These are phyloP conservation scores for Sceloporus undulatus DNA, from an alignment of 2,113 vertebrate genomes.

Conservation along the genomic window DNA sequence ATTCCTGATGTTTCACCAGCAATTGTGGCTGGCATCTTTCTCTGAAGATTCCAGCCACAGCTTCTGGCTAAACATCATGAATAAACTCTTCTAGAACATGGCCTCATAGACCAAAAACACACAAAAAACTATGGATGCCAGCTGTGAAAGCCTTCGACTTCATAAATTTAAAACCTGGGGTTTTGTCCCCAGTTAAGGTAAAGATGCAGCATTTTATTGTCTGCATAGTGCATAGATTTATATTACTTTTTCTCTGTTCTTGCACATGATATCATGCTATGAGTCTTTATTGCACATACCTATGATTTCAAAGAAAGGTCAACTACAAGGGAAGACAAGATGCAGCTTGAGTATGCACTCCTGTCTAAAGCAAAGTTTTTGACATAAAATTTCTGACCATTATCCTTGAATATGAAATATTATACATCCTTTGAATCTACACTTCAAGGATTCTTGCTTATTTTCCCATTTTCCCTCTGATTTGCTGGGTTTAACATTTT, in stretches of 20 bases:
- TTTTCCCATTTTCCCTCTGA: background rate
- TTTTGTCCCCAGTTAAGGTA: background rate
- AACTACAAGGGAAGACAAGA: background rate
- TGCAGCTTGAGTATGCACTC: too few relatives aligned
- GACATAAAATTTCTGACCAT: background rate
- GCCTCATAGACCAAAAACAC: too few relatives aligned
- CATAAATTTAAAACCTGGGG: too few relatives aligned
- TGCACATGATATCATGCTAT: background rate
- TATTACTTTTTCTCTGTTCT: background rate
- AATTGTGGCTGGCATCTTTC: too few relatives aligned
- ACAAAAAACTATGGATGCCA: too few relatives aligned
- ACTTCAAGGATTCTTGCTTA: background rate
- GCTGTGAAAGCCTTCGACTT: too few relatives aligned
- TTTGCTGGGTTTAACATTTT: background rate
- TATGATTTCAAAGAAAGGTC: background rate
- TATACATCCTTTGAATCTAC: background rate
- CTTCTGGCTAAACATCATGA: too few relatives aligned
- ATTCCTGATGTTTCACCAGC: too few relatives aligned
- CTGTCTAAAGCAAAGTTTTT: background rate
- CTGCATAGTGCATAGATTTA: background rate
- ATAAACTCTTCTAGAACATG: too few relatives aligned
- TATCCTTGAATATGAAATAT: background rate
- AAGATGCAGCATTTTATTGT: background rate
- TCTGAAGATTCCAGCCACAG: too few relatives aligned
- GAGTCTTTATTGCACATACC: background rate